phyloP scores from a whole-genome alignment of 2,888 invertebrate genomes.

The Trissonchulus latispiculum region DNA sequence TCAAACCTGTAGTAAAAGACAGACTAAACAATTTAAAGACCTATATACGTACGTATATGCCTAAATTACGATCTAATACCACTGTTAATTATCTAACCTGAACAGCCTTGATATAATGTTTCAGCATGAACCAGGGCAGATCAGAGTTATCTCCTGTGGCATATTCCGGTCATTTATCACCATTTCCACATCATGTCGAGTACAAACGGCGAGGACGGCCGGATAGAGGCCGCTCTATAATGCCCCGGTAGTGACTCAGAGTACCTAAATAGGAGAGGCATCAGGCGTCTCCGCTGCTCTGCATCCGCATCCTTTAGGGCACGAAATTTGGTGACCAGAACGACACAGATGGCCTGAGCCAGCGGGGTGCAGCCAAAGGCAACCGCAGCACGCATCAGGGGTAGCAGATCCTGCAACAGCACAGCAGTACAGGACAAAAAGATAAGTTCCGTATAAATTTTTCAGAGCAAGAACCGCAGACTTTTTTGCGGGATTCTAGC shows the following conservation, averaged over 20 bases:
- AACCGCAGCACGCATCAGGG: constrained; percentile 8
- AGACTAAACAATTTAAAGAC: too few species aligned
- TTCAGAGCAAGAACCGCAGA: too few species aligned
- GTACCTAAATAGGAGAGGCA: constrained; percentile 11
- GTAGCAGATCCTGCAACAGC: neutral
- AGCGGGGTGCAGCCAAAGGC: constrained; percentile 12
- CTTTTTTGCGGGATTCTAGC: neutral
- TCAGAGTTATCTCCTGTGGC: constrained; percentile 13
- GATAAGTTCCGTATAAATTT: too few species aligned
- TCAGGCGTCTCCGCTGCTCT: constrained; percentile 6
- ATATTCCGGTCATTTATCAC: constrained; percentile 15
- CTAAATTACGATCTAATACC: too few species aligned
- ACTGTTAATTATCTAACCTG: too few species aligned
- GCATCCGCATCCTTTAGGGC: constrained; percentile 4
- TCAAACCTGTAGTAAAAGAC: too few species aligned
- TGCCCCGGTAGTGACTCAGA: constrained; percentile 10
- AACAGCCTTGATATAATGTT: constrained; percentile 9
- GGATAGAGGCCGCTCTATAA: constrained; percentile 13
- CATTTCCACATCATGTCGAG: constrained; percentile 15
- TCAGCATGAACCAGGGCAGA: constrained; percentile 16
- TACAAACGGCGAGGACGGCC: constrained; percentile 8
- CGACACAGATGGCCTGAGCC: constrained; percentile 12
- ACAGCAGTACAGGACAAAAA: too few species aligned
- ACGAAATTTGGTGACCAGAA: constrained; percentile 9
- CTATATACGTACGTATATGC: too few species aligned